A percentile compares a stretch with the other conserved stretches of the same genome.
Evolutionary conservation across 1,140 invertebrate genomes (phyloP).

Genomic region (Alviniconcha marisindica): DNA sequence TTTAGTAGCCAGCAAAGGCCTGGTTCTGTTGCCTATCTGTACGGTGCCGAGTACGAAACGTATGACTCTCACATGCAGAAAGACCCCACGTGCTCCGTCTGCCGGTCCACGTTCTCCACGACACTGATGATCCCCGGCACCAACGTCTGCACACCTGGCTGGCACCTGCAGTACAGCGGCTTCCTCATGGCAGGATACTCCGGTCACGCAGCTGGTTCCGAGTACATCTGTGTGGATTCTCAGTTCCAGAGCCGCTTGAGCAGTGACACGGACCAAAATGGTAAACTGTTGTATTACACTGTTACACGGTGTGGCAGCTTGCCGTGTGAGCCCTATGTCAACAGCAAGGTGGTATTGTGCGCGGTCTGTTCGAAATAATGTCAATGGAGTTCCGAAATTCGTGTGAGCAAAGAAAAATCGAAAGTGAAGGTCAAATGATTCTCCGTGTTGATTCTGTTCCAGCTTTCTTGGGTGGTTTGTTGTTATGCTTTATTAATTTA

Average conservation of each 20-base stretch:
- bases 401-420: too few relatives aligned
- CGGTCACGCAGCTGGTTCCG: not conserved
- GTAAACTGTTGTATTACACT: slow-evolving; percentile 51
- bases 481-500: too few relatives aligned
- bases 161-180: slow-evolving; percentile 53
- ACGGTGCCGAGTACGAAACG: slow-evolving; percentile 22
- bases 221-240: slow-evolving; percentile 56
- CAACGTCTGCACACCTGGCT: slow-evolving; percentile 51
- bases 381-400: too few relatives aligned
- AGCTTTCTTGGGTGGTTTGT: too few relatives aligned
- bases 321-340: slow-evolving; percentile 43
- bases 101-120: not conserved
- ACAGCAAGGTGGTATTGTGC: slow-evolving; percentile 48
- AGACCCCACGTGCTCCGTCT: slow-evolving; percentile 18
- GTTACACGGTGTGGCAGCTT: slow-evolving; percentile 41
- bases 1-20: not conserved
- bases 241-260: slow-evolving; percentile 40
- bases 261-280: slow-evolving; percentile 42
- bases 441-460: too few relatives aligned
- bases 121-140: slow-evolving; percentile 58
- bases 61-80: not conserved
- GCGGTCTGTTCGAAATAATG: slow-evolving; percentile 51
- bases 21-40: not conserved
- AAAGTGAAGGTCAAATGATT: too few relatives aligned
- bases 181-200: slow-evolving; percentile 45